These are phyloP conservation scores for Ormyrus nitidulus DNA, from an alignment of 2,888 invertebrate genomes.

Conservation along the genomic window DNA sequence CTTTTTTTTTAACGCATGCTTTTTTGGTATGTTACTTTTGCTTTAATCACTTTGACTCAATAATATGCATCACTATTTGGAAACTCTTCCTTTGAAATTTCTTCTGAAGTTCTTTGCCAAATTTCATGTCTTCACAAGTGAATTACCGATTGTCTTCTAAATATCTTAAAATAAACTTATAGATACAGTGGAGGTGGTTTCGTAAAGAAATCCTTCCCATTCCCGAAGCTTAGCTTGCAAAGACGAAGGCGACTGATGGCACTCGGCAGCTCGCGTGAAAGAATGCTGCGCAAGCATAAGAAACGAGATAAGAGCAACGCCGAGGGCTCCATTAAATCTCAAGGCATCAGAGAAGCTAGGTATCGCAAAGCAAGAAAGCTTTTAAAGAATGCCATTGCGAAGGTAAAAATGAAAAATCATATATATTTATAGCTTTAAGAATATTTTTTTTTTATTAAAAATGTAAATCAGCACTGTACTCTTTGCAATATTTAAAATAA, in stretches of 20 bases:
- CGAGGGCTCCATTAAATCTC: slow-evolving; percentile 64
- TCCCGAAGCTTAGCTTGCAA: slow-evolving; percentile 77
- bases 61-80: no score
- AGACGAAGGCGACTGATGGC: slow-evolving; percentile 77
- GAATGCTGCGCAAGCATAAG: slow-evolving; percentile 72
- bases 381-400: slow-evolving; percentile 75
- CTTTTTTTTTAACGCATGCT: no score
- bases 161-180: slow-evolving; percentile 26
- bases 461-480: no score
- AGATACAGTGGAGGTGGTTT: slow-evolving; percentile 78
- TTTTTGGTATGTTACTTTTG: no score
- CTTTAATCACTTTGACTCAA: no score
- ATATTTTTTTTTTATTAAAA: background rate
- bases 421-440: background rate
- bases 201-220: slow-evolving; percentile 79
- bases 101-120: no score
- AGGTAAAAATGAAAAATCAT: slow-evolving; percentile 64
- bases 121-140: no score
- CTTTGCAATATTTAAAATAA: no score
- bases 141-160: background rate
- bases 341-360: slow-evolving; percentile 70
- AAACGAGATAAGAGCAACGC: slow-evolving; percentile 66
- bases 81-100: no score
- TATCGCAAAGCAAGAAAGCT: slow-evolving; percentile 75
- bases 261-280: slow-evolving; percentile 73